These are phyloP conservation scores for Pelvicachromis taeniatus DNA, from an alignment of 2,113 vertebrate genomes.

Conservation along the genomic window DNA sequence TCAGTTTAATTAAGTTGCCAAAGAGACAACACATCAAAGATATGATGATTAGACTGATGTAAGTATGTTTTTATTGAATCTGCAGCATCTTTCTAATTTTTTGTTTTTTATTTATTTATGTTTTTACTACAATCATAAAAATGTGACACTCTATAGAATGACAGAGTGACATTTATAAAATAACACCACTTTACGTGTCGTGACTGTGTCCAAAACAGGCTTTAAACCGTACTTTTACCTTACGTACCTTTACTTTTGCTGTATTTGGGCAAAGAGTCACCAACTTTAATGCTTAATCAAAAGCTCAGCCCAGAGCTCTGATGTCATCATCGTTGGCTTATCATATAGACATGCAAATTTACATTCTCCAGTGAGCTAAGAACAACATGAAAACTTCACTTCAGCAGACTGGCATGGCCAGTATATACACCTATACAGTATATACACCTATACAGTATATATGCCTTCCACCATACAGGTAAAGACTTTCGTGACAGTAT, in stretches of 20 bases:
- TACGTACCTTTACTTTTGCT: neutral
- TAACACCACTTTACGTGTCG: neutral
- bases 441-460: too few species aligned
- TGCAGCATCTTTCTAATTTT: neutral
- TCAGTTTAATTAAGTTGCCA: neutral
- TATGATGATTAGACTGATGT: neutral
- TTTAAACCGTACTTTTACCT: neutral
- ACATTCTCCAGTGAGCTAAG: neutral
- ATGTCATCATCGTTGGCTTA: fast-evolving
- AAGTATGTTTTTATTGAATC: neutral
- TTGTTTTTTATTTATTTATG: neutral
- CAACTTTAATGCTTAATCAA: neutral
- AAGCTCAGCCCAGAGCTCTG: neutral
- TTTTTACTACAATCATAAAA: neutral
- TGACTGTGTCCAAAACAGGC: neutral
- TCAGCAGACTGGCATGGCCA: fast-evolving
- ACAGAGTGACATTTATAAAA: neutral
- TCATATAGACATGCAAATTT: neutral
- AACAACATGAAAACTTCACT: neutral
- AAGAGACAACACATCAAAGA: neutral
- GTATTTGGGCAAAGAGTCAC: neutral
- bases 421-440: too few species aligned
- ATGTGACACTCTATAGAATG: neutral
- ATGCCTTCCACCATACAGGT: neutral
- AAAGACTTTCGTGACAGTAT: neutral